Base-by-base conservation (phyloP, 2,888 invertebrate genomes). In the Corythucha ciliata region DNA sequence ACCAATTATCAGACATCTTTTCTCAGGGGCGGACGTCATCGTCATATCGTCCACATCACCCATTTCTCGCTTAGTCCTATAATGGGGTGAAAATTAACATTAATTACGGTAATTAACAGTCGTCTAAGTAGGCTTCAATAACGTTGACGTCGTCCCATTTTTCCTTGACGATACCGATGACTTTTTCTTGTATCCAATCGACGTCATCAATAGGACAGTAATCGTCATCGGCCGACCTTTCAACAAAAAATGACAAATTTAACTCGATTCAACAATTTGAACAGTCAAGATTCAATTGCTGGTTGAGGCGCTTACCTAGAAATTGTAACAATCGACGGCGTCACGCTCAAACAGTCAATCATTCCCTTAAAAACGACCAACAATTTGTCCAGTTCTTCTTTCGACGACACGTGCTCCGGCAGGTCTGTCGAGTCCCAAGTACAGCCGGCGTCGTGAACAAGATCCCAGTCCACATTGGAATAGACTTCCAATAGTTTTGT, bases 121-220 rank as follows among this genome's bases (percentile, higher is more conserved):
- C 33, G 16, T 55, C 48, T 5, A 45, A 22, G 36, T 56, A 56
- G 14, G 46, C 44, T 25, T 54, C 51, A 34, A 39, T 34, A 26
- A 55, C 44, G 26, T 32, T 26, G 6, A 53, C 14, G 20, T 45
- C 33, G 8, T 21, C 22, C 40, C 41, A 78, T 27, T 69, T 66
- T 51, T 72, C 67, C 46, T 70, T 71, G 29, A 86, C 67, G 51
- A 76, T 70, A 48, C 75, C 67, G 41, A 85, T 61, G 5, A 85
- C 82, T 32, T 74, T 70, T 8, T 74, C 70, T 66, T 91, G 86
- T 56, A 92, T 89, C 39, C 71, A 69, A 51, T 88, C 83, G 26
- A 92, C 90, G 68, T 86, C 83, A 64, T 84, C 77, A 16, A 76
- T 70, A 0, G 92, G 92, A 62, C 91, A 91, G 65, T 92, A 93